phyloP scores from a whole-genome alignment of 2,113 vertebrate genomes.

The Coregonus clupeaformis region DNA sequence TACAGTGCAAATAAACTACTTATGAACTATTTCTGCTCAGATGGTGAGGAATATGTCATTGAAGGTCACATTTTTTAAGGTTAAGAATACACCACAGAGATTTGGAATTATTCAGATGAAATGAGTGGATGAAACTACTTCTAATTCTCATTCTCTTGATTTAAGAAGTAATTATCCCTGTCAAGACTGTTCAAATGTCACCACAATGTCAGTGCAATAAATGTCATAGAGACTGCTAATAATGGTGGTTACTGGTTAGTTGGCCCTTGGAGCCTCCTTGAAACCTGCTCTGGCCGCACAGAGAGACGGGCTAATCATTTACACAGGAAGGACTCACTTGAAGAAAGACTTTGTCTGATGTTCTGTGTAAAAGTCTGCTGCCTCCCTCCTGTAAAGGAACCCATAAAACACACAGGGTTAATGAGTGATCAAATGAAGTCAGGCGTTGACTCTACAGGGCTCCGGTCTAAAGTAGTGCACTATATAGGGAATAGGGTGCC shows the following conservation, averaged over 20 bases:
- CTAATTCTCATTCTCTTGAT: neutral
- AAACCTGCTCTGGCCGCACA: conserved; percentile 23
- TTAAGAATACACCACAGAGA: no score
- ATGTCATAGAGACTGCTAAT: conserved; percentile 25
- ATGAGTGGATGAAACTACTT: neutral
- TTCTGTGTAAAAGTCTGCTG: conserved; percentile 86
- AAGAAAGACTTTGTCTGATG: conserved; percentile 89
- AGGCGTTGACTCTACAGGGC: neutral
- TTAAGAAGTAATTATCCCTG: conserved; percentile 1
- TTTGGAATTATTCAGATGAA: neutral
- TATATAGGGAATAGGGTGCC: no score
- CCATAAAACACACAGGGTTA: conserved; percentile 65
- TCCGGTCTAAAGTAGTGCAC: neutral
- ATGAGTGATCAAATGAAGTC: conserved; percentile 50
- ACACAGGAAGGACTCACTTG: conserved; percentile 80
- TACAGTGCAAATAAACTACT: neutral
- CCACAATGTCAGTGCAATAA: conserved; percentile 35
- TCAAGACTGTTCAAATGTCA: conserved; percentile 24
- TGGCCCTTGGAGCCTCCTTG: conserved; percentile 27
- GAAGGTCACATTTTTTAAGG: no score
- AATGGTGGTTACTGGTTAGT: neutral
- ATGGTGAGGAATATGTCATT: no score
- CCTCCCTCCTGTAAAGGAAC: conserved; percentile 86
- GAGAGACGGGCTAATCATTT: conserved; percentile 58
- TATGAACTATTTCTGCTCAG: no score